phyloP scores from a whole-genome alignment of 1,140 invertebrate species.

The Reticulitermes speratus region DNA sequence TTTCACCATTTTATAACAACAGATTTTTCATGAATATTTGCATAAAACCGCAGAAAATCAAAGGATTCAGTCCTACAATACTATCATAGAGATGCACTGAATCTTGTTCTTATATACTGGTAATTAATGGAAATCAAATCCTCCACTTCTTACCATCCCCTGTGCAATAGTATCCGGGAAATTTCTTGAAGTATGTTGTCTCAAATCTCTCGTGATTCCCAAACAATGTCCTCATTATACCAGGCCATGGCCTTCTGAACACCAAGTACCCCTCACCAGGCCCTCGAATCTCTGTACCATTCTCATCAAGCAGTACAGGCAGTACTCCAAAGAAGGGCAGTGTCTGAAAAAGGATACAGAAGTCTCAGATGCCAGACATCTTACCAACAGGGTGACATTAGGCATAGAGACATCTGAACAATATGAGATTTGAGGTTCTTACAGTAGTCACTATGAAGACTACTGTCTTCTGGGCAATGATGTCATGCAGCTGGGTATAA shows the following conservation, averaged over 20 bases:
- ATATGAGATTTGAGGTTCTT: too few species aligned
- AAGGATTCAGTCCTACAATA: too few species aligned
- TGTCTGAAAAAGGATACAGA: conserved; percentile 59
- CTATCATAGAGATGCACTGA: too few species aligned
- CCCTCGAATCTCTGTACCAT: conserved; percentile 82
- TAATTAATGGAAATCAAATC: too few species aligned
- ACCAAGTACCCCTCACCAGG: conserved; percentile 92
- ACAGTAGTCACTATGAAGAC: too few species aligned
- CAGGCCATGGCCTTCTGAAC: conserved; percentile 93
- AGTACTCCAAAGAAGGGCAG: conserved; percentile 97
- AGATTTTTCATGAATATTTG: too few species aligned
- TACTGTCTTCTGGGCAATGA: too few species aligned
- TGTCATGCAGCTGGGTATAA: too few species aligned
- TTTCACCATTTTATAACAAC: too few species aligned
- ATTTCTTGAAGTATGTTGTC: conserved; percentile 92
- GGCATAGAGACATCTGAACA: background rate
- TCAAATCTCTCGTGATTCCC: conserved; percentile 92
- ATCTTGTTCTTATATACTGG: too few species aligned
- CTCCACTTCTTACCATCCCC: conserved; percentile 80
- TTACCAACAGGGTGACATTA: background rate
- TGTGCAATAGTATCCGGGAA: conserved; percentile 94
- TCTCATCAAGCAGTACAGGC: conserved; percentile 83
- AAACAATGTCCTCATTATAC: conserved; percentile 93
- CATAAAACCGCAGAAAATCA: too few species aligned
- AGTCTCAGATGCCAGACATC: background rate